Evolutionary conservation across 2,888 invertebrate species (phyloP), one percentile per base, ranked within the genome.

Genomic region (Bellardia bayeri): DNA sequence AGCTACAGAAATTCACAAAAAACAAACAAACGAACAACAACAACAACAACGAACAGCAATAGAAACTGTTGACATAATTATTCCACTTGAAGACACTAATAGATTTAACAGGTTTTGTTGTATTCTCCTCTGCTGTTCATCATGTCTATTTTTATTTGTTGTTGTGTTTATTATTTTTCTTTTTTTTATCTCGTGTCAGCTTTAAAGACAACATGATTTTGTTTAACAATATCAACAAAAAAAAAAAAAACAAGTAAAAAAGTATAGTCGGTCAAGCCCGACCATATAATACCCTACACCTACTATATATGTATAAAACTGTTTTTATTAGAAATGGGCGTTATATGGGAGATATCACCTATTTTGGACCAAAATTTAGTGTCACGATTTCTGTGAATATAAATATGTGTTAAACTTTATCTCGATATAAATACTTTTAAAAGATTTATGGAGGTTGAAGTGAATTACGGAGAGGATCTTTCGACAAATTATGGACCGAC

Each of bases 11-110:
- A 71, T 42, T 40, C 23, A 63, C 14, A 16, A 16, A 45, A 8
- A 58, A 2, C 42, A 42, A 16, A 40, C 56, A 42, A 58, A 63
- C 45, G 9, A 71, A 68, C 71, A 37, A 61, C 49, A 80, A 16
- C 14, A 71, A 68, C 71, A 37, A 61, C 49, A 80, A 54, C 14
- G 56, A 23, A 23, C 56, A 72, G 16, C 45, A 64, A 85, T 63
- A 69, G 63, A 78, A 81, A 75, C 75, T 81, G 85, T 81, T 85
- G 75, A 85, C 85, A 85, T 85, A 85, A 85, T 85, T 85, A 85
- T 85, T 85, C 80, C 80, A 81, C 85, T 85, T 81, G 85, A 85
- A 75, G 69, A 64, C 80, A 75, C 85, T 85, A 85, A 85, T 71
- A 81, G 80, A 75, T 75, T 80, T 81, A 80, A 85, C 74, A 69